phyloP scores from a whole-genome alignment of 2,888 invertebrate genomes.

The Lycophotia porphyrea region DNA sequence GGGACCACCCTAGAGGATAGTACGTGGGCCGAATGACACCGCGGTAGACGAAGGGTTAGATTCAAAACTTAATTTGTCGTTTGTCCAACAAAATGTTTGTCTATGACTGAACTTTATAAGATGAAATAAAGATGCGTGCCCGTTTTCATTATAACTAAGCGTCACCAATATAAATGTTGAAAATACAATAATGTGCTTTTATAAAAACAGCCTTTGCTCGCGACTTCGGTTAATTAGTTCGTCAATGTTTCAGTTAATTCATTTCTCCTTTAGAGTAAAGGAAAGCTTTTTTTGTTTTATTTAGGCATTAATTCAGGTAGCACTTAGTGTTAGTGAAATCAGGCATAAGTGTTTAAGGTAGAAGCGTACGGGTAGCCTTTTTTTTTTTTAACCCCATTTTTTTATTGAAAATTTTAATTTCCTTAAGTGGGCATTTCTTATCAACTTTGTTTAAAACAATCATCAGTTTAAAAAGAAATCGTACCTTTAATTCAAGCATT shows the following conservation, averaged over 20 bases:
- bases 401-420: no score
- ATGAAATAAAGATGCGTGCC: not conserved
- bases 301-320: not conserved
- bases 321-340: not conserved
- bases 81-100: not conserved
- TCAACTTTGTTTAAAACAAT: not conserved
- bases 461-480: slow-evolving; percentile 36
- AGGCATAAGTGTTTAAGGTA: not conserved
- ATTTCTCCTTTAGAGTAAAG: no score
- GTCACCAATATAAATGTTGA: not conserved
- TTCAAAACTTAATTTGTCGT: slow-evolving; percentile 30
- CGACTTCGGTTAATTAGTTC: no score
- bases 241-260: no score
- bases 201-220: no score
- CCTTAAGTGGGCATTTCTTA: not conserved
- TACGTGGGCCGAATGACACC: slow-evolving; percentile 77
- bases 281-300: not conserved
- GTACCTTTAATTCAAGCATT: slow-evolving; percentile 30
- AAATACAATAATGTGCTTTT: not conserved
- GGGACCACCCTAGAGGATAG: slow-evolving; percentile 77
- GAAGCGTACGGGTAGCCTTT: no score
- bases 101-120: not conserved
- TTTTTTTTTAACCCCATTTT: no score
- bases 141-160: not conserved
- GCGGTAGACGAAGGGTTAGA: slow-evolving; percentile 65